phyloP scores from a whole-genome alignment of 2,113 vertebrate genomes.

The Misgurnus mizolepis region DNA sequence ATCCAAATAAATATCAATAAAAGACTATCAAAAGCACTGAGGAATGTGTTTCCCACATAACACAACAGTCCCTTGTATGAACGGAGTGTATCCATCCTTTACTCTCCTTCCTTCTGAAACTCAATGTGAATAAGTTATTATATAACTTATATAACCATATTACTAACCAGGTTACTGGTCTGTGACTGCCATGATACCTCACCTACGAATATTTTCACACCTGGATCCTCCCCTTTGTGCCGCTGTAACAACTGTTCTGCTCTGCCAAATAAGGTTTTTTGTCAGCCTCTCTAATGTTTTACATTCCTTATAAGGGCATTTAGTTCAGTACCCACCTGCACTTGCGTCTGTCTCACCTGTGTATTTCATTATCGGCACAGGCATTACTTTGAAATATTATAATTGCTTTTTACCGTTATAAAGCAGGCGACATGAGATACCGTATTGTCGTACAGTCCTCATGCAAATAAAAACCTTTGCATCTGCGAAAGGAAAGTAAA shows the following conservation, averaged over 20 bases:
- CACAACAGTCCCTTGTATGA: too few relatives aligned
- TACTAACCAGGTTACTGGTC: neutral
- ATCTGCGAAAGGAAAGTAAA: neutral
- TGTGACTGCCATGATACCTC: neutral
- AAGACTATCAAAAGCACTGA: too few relatives aligned
- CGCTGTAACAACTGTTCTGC: conserved; percentile 1
- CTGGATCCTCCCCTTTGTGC: conserved; percentile 5
- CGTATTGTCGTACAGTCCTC: neutral
- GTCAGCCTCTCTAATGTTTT: conserved; percentile 48
- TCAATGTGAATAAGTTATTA: too few relatives aligned
- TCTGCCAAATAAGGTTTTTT: conserved; percentile 68
- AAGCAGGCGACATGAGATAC: neutral
- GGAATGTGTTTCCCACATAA: too few relatives aligned
- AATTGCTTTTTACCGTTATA: neutral
- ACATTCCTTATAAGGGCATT: conserved; percentile 68
- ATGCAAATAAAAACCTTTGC: neutral
- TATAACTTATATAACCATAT: too few relatives aligned
- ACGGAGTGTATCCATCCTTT: too few relatives aligned
- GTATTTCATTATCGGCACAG: neutral
- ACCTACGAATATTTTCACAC: neutral
- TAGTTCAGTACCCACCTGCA: conserved; percentile 30
- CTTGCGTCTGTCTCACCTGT: conserved; percentile 56
- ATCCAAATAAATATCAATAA: too few relatives aligned
- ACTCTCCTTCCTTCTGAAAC: too few relatives aligned
- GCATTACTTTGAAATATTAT: neutral